Conservation (phyloP, 2,797 vertebrate genomes). For the Lateolabrax maculatus region DNA sequence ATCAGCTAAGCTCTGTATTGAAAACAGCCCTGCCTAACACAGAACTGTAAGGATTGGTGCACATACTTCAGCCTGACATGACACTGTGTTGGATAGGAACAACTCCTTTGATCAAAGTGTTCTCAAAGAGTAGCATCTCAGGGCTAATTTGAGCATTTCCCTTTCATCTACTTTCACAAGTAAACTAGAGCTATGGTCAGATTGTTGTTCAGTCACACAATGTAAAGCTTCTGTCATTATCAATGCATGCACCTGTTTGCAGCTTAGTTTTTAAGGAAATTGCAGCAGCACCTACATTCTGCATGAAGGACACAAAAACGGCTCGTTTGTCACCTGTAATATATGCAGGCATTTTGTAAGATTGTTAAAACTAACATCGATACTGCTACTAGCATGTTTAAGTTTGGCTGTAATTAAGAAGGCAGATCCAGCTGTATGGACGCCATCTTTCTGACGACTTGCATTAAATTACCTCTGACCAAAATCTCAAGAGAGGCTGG, state of each 20-base stretch:
- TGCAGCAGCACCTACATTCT: neutral
- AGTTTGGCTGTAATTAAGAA: neutral
- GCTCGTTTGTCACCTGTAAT: neutral
- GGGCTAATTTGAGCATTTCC: neutral
- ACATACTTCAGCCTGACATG: slow-evolving; percentile 7
- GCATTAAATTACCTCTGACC: neutral
- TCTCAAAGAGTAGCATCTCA: neutral
- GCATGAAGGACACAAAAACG: neutral
- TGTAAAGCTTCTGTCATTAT: neutral
- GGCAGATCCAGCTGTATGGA: neutral
- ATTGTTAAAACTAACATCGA: neutral
- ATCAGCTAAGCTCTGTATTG: slow-evolving; percentile 28
- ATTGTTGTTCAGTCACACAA: neutral
- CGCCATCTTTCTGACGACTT: too few species aligned
- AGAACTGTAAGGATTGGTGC: neutral
- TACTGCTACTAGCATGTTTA: neutral
- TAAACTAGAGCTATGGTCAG: neutral
- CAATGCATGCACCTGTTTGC: neutral
- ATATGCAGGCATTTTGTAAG: neutral
- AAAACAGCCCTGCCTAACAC: slow-evolving; percentile 5
- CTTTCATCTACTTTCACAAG: neutral
- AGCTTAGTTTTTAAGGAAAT: neutral
- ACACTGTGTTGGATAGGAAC: neutral
- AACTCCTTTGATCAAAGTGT: slow-evolving; percentile 5
- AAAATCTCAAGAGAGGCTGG: neutral